A percentile compares a stretch with the other conserved stretches of the same genome.
Evolutionary conservation across 53 echinoderm and acorn worm species (phyloP).

Genomic region (Echinarachnius parma): DNA sequence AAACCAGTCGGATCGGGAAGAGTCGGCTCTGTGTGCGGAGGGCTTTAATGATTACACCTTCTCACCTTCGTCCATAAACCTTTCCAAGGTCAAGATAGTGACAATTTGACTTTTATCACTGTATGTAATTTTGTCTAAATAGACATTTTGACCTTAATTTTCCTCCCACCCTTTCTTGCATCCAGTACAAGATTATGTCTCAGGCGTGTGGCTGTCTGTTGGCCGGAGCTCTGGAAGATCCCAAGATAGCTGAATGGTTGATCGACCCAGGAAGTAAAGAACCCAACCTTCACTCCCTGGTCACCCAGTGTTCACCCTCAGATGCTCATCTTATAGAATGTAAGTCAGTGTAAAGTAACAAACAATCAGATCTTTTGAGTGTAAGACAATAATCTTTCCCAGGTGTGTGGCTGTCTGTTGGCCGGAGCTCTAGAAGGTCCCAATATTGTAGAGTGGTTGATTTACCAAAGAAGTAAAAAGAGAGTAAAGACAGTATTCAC

Average conservation of each 20-base stretch:
- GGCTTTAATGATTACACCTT: too few relatives aligned
- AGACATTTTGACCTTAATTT: too few relatives aligned
- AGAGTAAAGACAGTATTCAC: background rate
- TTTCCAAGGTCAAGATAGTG: too few relatives aligned
- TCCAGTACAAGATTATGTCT: constrained; percentile 81
- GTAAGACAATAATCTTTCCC: constrained; percentile 67
- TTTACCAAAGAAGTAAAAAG: constrained; percentile 75
- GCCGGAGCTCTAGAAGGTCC: constrained; percentile 55
- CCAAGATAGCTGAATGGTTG: constrained; percentile 92
- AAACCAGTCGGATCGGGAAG: too few relatives aligned
- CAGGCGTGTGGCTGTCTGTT: constrained; percentile 73
- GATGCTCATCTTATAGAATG: constrained; percentile 56
- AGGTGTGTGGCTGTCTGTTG: constrained; percentile 58
- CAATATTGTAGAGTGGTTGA: constrained; percentile 76
- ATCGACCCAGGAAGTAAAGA: constrained; percentile 86
- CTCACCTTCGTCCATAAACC: too few relatives aligned
- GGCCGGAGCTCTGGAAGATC: constrained; percentile 55
- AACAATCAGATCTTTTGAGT: too few relatives aligned
- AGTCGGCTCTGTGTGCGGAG: too few relatives aligned
- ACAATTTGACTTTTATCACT: too few relatives aligned
- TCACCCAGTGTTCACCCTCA: constrained; percentile 34
- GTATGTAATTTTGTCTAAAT: too few relatives aligned
- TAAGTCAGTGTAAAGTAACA: constrained; percentile 7
- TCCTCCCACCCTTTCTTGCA: too few relatives aligned
- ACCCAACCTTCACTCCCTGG: constrained; percentile 57